Evolutionary conservation across 2,888 invertebrate species (phyloP), one percentile per base, ranked within the genome.

Genomic region (Sesia bembeciformis): DNA sequence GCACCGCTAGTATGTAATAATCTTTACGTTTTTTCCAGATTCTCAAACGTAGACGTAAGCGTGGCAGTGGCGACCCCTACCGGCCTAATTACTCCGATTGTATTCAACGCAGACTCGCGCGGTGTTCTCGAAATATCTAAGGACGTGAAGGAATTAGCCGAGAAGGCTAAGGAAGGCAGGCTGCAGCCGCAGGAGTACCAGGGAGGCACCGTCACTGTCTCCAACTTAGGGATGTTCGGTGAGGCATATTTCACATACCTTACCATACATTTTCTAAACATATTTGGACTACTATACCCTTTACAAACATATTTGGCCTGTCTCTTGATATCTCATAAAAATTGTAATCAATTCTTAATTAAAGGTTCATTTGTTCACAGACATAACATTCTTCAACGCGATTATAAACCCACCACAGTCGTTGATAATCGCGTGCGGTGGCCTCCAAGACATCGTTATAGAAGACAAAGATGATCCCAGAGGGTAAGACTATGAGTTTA

Each of bases 361-460:
- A 23, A 23, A 23, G 23, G 23, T 23, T 23, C 1, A 3, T 55
- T 54, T 53, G n/a, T 42, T 66, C 76, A 0, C 68, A 92, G 96
- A 95, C 61, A 92, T 97, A 49, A 94, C 95, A 62, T 93, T 94
- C 74, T 98, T 98, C 84, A 93, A 94, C 67, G 98, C 98, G 39
- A 97, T 99, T 60, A 96, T 99, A 58, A 98, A 98, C 84, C 98
- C 98, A 40, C 98, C 98, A 5, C 98, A 98, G 86, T 94, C 97
- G 1, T 94, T 97, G 73, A 98, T 98, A 73, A 87, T 99, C 62
- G 98, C 98, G 51, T 93, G 98, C 60, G 98, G 98, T 49, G 93
- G 94, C 4, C 92, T 96, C 40, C 93, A 94, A 71, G 93, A 93
- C 60, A 90, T 93, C 68, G 88, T 98, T 42, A 88, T 98, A 54